Conservation (phyloP, 2,888 invertebrate species). For the Pyrrhia umbra region DNA sequence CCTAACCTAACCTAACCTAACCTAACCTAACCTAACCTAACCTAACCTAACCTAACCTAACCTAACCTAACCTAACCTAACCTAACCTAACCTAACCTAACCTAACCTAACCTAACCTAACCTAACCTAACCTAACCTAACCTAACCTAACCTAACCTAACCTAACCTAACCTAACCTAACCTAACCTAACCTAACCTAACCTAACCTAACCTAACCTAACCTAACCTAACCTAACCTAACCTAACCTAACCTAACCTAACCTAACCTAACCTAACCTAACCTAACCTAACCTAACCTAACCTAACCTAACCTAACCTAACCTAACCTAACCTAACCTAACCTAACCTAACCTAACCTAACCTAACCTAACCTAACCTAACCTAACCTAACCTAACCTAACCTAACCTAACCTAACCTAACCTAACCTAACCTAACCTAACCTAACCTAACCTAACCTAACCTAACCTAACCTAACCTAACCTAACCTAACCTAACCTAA, state of each 20-base stretch:
- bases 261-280: constrained; percentile 38
- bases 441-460: constrained; percentile 51
- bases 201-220: constrained; percentile 28
- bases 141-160: constrained; percentile 31
- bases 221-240: constrained; percentile 14
- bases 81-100: constrained; percentile 41
- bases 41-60: constrained; percentile 40
- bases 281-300: constrained; percentile 37
- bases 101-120: constrained; percentile 38
- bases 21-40: constrained; percentile 35
- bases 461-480: constrained; percentile 49
- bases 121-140: constrained; percentile 20
- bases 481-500: constrained; percentile 47
- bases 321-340: constrained; percentile 50
- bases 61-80: constrained; percentile 39
- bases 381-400: constrained; percentile 50
- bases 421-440: constrained; percentile 52
- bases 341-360: constrained; percentile 53
- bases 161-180: constrained; percentile 41
- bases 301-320: constrained; percentile 44
- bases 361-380: constrained; percentile 49
- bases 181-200: constrained; percentile 39
- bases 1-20: constrained; percentile 6
- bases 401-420: constrained; percentile 50
- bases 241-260: constrained; percentile 26